Evolutionary conservation across 2,888 invertebrate genomes (phyloP).

Genomic region (Apoderus coryli): DNA sequence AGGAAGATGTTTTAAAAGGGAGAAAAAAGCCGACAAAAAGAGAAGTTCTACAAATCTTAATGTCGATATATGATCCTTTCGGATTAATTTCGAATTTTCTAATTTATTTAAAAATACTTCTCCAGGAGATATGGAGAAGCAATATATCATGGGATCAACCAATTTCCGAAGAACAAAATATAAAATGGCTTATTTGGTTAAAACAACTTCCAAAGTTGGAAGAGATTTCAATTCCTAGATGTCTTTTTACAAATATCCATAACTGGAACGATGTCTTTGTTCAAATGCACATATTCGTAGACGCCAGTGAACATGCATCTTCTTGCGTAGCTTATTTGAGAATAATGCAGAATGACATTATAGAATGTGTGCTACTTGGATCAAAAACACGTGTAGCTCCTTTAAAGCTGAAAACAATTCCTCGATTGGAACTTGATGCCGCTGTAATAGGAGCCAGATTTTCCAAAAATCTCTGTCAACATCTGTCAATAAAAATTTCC

Average conservation of each 20-base stretch:
- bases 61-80: constrained; percentile 1
- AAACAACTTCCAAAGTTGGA: constrained; percentile 13
- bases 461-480: constrained; percentile 10
- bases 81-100: constrained; percentile 11
- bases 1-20: constrained; percentile 7
- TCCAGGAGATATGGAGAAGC: constrained; percentile 12
- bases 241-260: constrained; percentile 9
- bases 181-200: constrained; percentile 2
- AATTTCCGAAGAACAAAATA: too few species aligned
- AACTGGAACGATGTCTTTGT: not conserved
- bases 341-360: not conserved
- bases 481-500: constrained; percentile 12
- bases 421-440: constrained; percentile 17
- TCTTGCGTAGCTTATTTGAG: constrained; percentile 9
- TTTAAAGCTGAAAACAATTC: constrained; percentile 14
- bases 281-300: constrained; percentile 8
- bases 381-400: constrained; percentile 7
- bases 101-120: constrained; percentile 11
- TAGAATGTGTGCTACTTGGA: constrained; percentile 13
- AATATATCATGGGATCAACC: too few species aligned
- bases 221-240: constrained; percentile 15
- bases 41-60: constrained; percentile 11
- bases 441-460: constrained; percentile 6
- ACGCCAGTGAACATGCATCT: not conserved
- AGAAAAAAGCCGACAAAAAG: constrained; percentile 12